Conservation (phyloP, 1,140 invertebrate species). For the Doryteuthis pealeii region DNA sequence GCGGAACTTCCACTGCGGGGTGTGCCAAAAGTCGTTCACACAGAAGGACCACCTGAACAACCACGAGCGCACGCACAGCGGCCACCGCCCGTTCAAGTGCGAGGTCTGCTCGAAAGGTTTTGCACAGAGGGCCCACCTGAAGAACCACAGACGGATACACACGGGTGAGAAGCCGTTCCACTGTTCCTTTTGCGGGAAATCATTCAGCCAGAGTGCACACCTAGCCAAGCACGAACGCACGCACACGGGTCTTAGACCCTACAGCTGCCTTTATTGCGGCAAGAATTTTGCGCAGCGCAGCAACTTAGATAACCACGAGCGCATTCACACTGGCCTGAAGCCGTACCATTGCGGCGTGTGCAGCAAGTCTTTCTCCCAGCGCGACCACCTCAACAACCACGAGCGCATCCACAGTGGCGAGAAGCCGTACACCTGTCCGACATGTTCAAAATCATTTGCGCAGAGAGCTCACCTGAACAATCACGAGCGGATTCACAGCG, state of each 20-base stretch:
- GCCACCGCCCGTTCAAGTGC: constrained; percentile 19
- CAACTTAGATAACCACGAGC: constrained; percentile 76
- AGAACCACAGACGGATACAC: constrained; percentile 38
- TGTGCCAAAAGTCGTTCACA: constrained; percentile 14
- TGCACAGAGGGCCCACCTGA: constrained; percentile 25
- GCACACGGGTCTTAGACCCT: constrained; percentile 55
- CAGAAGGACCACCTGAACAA: constrained; percentile 20
- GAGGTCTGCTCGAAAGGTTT: constrained; percentile 26
- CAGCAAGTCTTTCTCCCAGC: constrained; percentile 79
- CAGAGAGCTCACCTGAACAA: neutral
- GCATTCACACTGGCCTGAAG: constrained; percentile 64
- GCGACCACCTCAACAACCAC: constrained; percentile 89
- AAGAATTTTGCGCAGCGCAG: constrained; percentile 20
- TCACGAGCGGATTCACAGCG: constrained; percentile 66
- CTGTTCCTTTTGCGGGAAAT: constrained; percentile 21
- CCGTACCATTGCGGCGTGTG: constrained; percentile 55
- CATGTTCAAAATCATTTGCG: constrained; percentile 73
- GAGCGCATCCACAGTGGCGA: constrained; percentile 84
- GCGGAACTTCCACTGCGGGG: constrained; percentile 14
- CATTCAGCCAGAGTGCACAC: constrained; percentile 16
- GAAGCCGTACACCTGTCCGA: constrained; percentile 67
- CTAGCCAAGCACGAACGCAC: constrained; percentile 34
- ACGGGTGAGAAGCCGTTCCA: constrained; percentile 37
- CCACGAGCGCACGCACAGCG: constrained; percentile 11
- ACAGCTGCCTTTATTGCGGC: constrained; percentile 57